These are phyloP conservation scores for Pterostichus madidus DNA, from an alignment of 2,888 invertebrate genomes.

Conservation along the genomic window DNA sequence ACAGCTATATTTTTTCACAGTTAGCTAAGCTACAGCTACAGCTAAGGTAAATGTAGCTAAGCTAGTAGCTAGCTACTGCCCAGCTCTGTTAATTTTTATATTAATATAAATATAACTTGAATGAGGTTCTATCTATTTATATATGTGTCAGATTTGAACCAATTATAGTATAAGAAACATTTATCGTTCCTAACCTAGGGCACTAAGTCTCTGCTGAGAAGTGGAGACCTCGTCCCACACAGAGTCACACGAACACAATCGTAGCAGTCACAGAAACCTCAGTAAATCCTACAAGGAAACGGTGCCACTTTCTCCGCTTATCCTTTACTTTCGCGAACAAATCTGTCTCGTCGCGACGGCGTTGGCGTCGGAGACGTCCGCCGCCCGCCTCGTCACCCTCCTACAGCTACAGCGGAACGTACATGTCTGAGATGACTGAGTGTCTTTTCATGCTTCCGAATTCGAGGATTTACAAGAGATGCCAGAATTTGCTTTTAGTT, in stretches of 20 bases:
- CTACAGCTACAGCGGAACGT: slow-evolving; percentile 11
- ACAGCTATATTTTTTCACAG: no score
- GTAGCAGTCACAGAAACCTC: slow-evolving; percentile 21
- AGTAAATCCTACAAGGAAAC: slow-evolving; percentile 54
- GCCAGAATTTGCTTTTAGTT: no score
- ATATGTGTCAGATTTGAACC: neutral
- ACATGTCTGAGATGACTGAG: slow-evolving; percentile 20
- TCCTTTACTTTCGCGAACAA: slow-evolving; percentile 60
- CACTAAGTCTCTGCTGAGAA: neutral
- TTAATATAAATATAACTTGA: no score
- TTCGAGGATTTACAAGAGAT: neutral
- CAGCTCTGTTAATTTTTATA: no score
- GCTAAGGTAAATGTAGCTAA: no score
- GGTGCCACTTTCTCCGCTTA: slow-evolving; percentile 48
- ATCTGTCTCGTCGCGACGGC: slow-evolving; percentile 55
- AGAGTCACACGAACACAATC: slow-evolving; percentile 19
- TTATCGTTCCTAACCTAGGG: slow-evolving; percentile 2
- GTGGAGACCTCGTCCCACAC: neutral
- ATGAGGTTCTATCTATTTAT: no score
- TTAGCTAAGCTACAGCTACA: no score
- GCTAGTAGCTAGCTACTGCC: no score
- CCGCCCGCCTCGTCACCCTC: neutral
- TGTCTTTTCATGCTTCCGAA: slow-evolving; percentile 6
- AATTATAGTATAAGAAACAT: neutral
- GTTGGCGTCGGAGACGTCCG: no score